Conservation (phyloP, 2,888 invertebrate species). For the Hanleya hanleyi region DNA sequence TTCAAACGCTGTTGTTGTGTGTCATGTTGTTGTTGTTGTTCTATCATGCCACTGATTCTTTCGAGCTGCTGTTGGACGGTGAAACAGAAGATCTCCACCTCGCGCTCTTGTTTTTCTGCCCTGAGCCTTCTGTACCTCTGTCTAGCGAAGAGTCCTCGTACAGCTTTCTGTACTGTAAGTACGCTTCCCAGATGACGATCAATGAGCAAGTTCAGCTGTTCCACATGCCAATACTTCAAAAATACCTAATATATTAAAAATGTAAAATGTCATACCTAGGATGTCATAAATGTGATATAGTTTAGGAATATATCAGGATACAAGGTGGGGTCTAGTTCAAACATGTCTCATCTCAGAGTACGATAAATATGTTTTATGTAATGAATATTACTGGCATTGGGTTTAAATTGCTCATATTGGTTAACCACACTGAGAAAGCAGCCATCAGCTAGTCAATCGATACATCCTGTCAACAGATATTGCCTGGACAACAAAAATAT, state of each 20-base stretch:
- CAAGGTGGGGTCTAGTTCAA: too few species aligned
- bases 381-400: too few species aligned
- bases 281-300: too few species aligned
- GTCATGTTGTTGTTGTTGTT: constrained; percentile 22
- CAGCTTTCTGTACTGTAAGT: constrained; percentile 47
- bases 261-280: not conserved
- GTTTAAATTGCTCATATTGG: too few species aligned
- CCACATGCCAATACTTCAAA: constrained; percentile 64
- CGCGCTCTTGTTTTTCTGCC: constrained; percentile 25
- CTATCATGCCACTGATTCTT: not conserved
- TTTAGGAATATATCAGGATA: too few species aligned
- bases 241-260: constrained; percentile 54
- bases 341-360: too few species aligned
- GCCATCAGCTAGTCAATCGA: too few species aligned
- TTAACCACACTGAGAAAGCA: too few species aligned
- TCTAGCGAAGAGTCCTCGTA: constrained; percentile 50
- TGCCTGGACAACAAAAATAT: too few species aligned
- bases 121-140: constrained; percentile 23
- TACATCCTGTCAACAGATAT: too few species aligned
- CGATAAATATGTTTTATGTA: too few species aligned
- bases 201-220: constrained; percentile 52
- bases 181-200: constrained; percentile 42
- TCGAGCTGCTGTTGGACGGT: constrained; percentile 13
- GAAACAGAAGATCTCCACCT: constrained; percentile 25
- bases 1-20: not conserved